These are phyloP conservation scores for Hypselothyrea guttata DNA, from an alignment of 2,888 invertebrate genomes.

Conservation along the genomic window DNA sequence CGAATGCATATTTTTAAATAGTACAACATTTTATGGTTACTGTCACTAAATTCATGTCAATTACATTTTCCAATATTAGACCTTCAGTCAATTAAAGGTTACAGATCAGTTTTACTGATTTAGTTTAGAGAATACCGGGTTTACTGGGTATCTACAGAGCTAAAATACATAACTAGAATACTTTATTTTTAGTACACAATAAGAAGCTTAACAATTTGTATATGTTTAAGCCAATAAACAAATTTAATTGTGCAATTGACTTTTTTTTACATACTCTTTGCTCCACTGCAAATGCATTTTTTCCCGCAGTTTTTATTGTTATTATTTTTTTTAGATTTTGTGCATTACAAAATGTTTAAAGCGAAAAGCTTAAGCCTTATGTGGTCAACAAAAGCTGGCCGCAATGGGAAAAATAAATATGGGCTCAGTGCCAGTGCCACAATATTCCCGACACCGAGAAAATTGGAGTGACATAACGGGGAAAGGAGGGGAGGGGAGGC, in stretches of 20 bases:
- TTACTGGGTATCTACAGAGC: background rate
- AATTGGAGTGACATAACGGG: background rate
- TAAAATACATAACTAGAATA: background rate
- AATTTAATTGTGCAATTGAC: conserved; percentile 52
- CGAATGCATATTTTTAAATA: too few species aligned
- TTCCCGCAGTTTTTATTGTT: conserved; percentile 12
- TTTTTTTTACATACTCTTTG: conserved; percentile 16
- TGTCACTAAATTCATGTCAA: too few species aligned
- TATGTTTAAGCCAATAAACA: conserved; percentile 60
- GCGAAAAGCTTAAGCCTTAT: conserved; percentile 71
- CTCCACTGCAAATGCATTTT: conserved; percentile 5
- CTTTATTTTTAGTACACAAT: conserved; percentile 3
- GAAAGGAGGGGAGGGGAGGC: background rate
- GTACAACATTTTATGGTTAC: too few species aligned
- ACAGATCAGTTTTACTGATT: too few species aligned
- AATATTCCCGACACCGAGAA: background rate
- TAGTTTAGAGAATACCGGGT: too few species aligned
- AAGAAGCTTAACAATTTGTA: conserved; percentile 59
- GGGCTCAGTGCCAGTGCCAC: conserved; percentile 41
- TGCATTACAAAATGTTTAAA: conserved; percentile 69
- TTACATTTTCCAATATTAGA: too few species aligned
- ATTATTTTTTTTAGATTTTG: conserved; percentile 53
- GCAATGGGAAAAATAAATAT: conserved; percentile 71
- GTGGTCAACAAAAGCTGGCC: conserved; percentile 72
- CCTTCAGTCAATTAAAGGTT: too few species aligned